Evolutionary conservation across 2,888 invertebrate genomes (phyloP).

Genomic region (Drosophila phalerata): DNA sequence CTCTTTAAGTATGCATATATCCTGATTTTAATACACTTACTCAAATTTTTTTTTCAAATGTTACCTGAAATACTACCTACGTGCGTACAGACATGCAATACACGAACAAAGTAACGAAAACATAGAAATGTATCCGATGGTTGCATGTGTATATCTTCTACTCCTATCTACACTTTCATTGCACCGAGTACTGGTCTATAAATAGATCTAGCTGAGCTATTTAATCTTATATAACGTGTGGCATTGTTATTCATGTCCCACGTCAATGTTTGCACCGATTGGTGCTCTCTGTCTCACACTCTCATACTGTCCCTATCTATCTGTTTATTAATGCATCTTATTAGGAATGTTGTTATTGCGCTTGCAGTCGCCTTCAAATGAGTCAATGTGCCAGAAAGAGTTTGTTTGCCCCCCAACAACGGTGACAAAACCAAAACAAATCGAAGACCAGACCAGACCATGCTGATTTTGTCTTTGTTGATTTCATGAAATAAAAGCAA

Average conservation of each 20-base stretch:
- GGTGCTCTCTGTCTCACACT: neutral
- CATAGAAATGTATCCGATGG: conserved; percentile 14
- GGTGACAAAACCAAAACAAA: conserved; percentile 43
- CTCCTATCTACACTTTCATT: neutral
- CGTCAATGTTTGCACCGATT: conserved; percentile 22
- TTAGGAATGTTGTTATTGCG: conserved; percentile 54
- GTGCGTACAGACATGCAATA: conserved; percentile 30
- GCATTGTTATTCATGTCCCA: conserved; percentile 35
- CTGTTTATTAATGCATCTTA: conserved; percentile 31
- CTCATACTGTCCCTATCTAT: neutral
- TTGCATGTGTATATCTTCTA: neutral
- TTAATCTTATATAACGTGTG: conserved; percentile 46
- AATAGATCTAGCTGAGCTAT: conserved; percentile 35
- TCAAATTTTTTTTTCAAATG: neutral
- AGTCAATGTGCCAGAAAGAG: conserved; percentile 84
- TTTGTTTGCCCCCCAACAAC: conserved; percentile 69
- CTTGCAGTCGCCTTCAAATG: conserved; percentile 75
- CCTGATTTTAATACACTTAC: conserved; percentile 1
- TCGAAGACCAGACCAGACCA: conserved; percentile 42
- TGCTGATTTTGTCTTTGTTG: conserved; percentile 42
- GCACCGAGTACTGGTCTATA: conserved; percentile 28
- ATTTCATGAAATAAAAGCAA: conserved; percentile 44
- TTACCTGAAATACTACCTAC: conserved; percentile 25
- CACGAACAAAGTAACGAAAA: neutral
- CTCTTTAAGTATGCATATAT: neutral